Evolutionary conservation across 2,113 vertebrate species (phyloP).

Genomic region (Dasyurus viverrinus): DNA sequence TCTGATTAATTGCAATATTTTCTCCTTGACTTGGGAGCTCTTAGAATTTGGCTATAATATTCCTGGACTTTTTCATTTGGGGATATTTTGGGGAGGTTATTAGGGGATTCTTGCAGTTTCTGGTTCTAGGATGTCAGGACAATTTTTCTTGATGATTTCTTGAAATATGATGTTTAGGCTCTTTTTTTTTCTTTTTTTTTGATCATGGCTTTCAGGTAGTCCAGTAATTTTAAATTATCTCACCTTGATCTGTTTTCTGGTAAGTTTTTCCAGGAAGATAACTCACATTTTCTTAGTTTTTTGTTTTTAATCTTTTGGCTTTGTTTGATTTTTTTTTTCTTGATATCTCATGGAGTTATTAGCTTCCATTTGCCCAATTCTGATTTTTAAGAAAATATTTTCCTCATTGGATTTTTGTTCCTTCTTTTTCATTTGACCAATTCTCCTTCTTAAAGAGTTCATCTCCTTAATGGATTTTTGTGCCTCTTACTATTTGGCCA

Average conservation of each 20-base stretch:
- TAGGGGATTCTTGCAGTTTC: too few relatives aligned
- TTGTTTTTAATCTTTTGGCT: background rate
- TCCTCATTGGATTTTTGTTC: background rate
- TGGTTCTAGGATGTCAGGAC: too few relatives aligned
- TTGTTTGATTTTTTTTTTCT: background rate
- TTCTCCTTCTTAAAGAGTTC: background rate
- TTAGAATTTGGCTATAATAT: too few relatives aligned
- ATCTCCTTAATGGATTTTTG: background rate
- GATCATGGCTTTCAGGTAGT: too few relatives aligned
- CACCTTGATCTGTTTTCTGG: background rate
- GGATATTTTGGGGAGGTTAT: too few relatives aligned
- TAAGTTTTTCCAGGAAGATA: background rate
- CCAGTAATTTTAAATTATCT: background rate
- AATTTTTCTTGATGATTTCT: too few relatives aligned
- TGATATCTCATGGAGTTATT: background rate
- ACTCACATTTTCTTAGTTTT: background rate
- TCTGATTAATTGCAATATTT: too few relatives aligned
- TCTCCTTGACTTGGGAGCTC: too few relatives aligned
- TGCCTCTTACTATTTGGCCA: background rate
- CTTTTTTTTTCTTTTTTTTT: too few relatives aligned
- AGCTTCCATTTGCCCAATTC: background rate
- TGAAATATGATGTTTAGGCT: too few relatives aligned
- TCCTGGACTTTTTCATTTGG: too few relatives aligned
- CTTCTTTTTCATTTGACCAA: too few relatives aligned
- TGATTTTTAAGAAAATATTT: background rate